These are phyloP conservation scores for Alsophila aescularia DNA, from an alignment of 2,888 invertebrate species.

Conservation along the genomic window DNA sequence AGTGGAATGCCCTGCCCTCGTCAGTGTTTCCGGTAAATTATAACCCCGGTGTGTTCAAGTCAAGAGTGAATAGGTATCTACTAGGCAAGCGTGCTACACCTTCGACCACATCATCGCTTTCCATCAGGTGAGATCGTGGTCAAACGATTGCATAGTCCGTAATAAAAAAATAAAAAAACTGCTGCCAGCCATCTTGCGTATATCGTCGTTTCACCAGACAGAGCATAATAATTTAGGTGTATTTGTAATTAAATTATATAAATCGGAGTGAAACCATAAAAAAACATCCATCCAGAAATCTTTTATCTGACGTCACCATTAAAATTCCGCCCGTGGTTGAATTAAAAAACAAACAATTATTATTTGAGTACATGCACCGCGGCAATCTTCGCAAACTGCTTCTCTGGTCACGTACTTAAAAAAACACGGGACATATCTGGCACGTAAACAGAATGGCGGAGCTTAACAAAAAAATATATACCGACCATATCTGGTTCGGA, in stretches of 20 bases:
- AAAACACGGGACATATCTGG: constrained; percentile 57
- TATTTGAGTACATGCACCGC: constrained; percentile 70
- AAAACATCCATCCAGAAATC: constrained; percentile 44
- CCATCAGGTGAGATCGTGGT: too few species aligned
- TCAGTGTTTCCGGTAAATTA: too few species aligned
- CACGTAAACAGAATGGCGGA: constrained; percentile 57
- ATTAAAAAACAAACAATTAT: constrained; percentile 63
- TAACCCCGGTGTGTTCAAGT: too few species aligned
- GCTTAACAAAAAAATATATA: constrained; percentile 49
- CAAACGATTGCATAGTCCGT: too few species aligned
- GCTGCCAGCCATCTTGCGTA: too few species aligned
- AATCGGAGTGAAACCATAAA: constrained; percentile 33
- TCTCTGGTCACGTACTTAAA: constrained; percentile 74
- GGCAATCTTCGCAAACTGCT: constrained; percentile 66
- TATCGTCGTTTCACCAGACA: too few species aligned
- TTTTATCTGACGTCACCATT: constrained; percentile 56
- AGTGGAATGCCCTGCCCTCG: too few species aligned
- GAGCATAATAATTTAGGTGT: too few species aligned
- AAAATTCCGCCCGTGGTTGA: constrained; percentile 56
- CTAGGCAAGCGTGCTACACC: too few species aligned
- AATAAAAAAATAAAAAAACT: too few species aligned
- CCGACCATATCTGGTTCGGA: constrained; percentile 63
- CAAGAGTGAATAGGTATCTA: too few species aligned
- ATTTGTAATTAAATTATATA: background rate
- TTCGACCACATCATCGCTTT: too few species aligned